phyloP scores from a whole-genome alignment of 1,140 invertebrate genomes.

The Helicorthomorpha holstii region DNA sequence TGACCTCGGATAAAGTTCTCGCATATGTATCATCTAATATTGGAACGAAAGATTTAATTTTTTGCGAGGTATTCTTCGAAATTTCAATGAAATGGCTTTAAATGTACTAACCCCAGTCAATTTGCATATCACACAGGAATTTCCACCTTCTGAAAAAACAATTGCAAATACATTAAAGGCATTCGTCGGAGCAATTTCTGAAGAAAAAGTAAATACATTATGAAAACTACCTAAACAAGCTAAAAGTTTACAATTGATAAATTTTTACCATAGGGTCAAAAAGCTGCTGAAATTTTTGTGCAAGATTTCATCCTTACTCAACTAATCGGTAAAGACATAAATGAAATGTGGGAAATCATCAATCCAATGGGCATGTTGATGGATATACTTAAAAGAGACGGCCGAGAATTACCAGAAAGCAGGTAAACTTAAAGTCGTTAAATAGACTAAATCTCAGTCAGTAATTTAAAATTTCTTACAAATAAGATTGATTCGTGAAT shows the following conservation, averaged over 20 bases:
- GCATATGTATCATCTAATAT: constrained; percentile 49
- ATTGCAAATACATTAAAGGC: constrained; percentile 61
- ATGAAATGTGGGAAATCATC: constrained; percentile 59
- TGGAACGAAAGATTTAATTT: constrained; percentile 64
- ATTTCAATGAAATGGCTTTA: constrained; percentile 20
- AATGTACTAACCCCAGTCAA: too few relatives aligned
- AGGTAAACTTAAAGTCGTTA: constrained; percentile 23
- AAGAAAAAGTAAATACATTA: constrained; percentile 24
- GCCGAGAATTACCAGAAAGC: constrained; percentile 43
- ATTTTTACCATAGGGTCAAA: constrained; percentile 24
- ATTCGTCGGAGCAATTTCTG: constrained; percentile 51
- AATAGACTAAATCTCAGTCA: not conserved
- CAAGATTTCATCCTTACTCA: constrained; percentile 69
- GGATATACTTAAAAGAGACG: constrained; percentile 35
- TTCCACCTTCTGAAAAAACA: constrained; percentile 46
- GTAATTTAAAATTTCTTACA: constrained; percentile 4
- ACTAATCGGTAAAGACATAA: constrained; percentile 59
- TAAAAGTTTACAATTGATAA: not conserved
- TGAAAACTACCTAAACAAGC: too few relatives aligned
- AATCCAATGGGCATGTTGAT: constrained; percentile 53
- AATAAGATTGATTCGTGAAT: constrained; percentile 44
- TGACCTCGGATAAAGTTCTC: constrained; percentile 45
- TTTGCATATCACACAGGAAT: constrained; percentile 38
- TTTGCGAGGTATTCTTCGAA: constrained; percentile 41
- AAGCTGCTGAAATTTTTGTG: constrained; percentile 52